Evolutionary conservation across 2,113 vertebrate genomes (phyloP).

Genomic region (Paedocypris sp.): DNA sequence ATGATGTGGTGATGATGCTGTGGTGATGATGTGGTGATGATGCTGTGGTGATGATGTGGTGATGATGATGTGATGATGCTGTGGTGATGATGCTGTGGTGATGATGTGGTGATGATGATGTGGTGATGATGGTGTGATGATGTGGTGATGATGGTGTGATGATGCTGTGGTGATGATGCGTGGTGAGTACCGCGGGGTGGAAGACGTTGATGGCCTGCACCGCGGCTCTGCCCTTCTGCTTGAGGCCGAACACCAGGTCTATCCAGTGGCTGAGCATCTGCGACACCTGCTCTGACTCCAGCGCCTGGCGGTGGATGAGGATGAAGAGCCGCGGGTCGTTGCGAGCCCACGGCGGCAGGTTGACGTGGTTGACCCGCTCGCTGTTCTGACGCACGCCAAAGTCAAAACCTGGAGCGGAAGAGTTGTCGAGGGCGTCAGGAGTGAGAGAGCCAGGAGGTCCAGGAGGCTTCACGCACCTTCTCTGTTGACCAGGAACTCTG

Average conservation of each 20-base stretch:
- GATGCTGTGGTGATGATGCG: too few species aligned
- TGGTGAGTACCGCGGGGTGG: conserved; percentile 93
- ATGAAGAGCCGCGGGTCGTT: conserved; percentile 93
- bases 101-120: too few species aligned
- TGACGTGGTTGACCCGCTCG: conserved; percentile 92
- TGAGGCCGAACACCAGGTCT: conserved; percentile 93
- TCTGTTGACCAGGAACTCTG: conserved; percentile 93
- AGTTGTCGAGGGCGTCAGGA: too few species aligned
- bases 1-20: too few species aligned
- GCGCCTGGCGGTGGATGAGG: conserved; percentile 88
- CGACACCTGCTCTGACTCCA: conserved; percentile 92
- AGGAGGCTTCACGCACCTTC: conserved; percentile 68
- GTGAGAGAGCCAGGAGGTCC: too few species aligned
- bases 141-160: too few species aligned
- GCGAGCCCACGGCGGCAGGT: conserved; percentile 90
- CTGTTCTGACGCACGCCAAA: conserved; percentile 94
- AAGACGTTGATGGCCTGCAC: conserved; percentile 98
- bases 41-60: too few species aligned
- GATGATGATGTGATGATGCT: too few species aligned
- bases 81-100: too few species aligned
- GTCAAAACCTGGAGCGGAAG: conserved; percentile 76
- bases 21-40: too few species aligned
- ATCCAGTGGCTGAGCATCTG: conserved; percentile 97
- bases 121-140: too few species aligned
- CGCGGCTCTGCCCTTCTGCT: conserved; percentile 94